Evolutionary conservation across 2,113 vertebrate genomes (phyloP), one percentile per base, ranked within the genome.

Genomic region (Catagonus wagneri): DNA sequence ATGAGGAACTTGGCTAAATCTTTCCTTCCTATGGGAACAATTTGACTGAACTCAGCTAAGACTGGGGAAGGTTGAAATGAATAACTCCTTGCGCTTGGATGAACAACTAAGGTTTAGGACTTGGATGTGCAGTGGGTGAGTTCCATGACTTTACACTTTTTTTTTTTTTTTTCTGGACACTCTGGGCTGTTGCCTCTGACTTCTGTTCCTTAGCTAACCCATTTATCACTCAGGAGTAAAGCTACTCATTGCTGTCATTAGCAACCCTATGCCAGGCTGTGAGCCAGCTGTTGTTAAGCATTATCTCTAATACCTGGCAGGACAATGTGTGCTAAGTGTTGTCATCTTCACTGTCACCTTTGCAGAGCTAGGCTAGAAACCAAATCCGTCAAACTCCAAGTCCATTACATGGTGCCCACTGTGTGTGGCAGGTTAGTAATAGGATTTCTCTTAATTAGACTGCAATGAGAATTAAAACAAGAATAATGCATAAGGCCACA

Each of bases 1-100:
- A 60, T 71, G 58, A 93, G 9, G 36, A 61, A 25, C 34, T 52
- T 96, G 94, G 66, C 80, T 36, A 85, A 90, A 65, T 58, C 74
- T 61, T 69, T 68, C 36, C 52, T 92, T 80, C 80, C n/a, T 81
- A 32, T 78, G 22, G 69, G 65, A 93, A 93, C n/a, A 56, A 32
- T 75, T 15, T 83, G 76, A 71, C 81, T 68, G 68, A 71, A 65
- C 20, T 80, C 29, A 39, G 6, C 44, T 9, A 63, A 87, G 17
- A 60, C 58, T 52, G 58, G 44, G 20, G 81, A 60, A 68, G 3
- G 1, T 12, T 78, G 76, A 69, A 76, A 72, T 71, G 44, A 88
- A 65, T 44, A 61, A 63, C 13, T 74, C n/a, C 20, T 34, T 79
- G 72, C 5, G 10, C 23, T 75, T 74, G 19, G 52, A 68, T 44